Conservation (phyloP, 2,113 vertebrate species). For the Holacanthus passer region DNA sequence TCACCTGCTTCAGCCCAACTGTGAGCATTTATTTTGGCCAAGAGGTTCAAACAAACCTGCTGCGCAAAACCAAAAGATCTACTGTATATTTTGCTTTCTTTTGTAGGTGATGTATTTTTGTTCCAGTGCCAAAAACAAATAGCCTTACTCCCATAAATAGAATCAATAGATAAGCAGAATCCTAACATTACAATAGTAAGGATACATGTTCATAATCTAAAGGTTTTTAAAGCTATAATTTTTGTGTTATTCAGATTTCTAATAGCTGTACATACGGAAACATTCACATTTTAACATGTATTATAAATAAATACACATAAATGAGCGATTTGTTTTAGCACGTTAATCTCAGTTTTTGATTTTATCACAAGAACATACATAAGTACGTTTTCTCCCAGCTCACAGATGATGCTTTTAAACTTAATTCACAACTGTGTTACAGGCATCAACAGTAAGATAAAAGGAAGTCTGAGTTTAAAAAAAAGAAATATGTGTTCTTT, state of each 20-base stretch:
- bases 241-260: background rate
- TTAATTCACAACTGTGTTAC: background rate
- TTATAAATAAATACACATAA: too few species aligned
- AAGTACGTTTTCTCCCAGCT: background rate
- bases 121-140: background rate
- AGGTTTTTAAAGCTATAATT: background rate
- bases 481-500: background rate
- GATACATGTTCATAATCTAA: background rate
- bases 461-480: background rate
- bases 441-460: background rate
- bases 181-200: background rate
- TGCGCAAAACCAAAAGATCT: conserved; percentile 7
- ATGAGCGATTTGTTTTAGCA: background rate
- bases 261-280: background rate
- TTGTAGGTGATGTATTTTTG: background rate
- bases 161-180: background rate
- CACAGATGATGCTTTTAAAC: background rate
- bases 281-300: too few species aligned
- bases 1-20: conserved; percentile 11
- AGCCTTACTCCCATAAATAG: background rate
- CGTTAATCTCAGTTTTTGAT: background rate
- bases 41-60: conserved; percentile 1
- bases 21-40: conserved; percentile 3
- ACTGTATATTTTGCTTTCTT: background rate
- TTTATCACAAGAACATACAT: background rate